Base-by-base conservation (phyloP, 1,140 invertebrate species). In the Probaryconus sp. region DNA sequence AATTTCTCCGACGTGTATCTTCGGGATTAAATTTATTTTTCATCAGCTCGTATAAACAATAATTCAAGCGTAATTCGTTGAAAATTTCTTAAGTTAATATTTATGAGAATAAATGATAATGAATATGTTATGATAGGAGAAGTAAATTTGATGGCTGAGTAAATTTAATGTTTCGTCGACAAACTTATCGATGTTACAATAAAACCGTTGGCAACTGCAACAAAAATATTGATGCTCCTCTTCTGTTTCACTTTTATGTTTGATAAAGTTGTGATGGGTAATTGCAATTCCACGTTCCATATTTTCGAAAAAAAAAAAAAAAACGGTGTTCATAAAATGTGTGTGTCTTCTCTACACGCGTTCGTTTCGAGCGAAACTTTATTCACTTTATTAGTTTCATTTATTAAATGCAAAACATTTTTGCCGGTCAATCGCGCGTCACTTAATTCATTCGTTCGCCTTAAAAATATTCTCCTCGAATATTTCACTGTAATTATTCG, bases 151-250 rank as follows among this genome's bases (percentile, higher is more conserved):
- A 51, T 51, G 18, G 17, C 37, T 24, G 26, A 63, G 37, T 43
- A 51, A 63, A 42, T 51, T 63, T 38, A 16, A 63, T 37, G 28
- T 63, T 51, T 51, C 38, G 11, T 43, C 38, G 28, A n/a, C 17
- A 28, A 64, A 55, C 31, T 55, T 65, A 47, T 53, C 33, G 61
- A 55, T 37, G 61, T 35, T 47, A 37, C 61, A 55, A 65, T 55
- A 65, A 64, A 53, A 65, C 35, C 18, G 28, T 24, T 48, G 21
- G 24, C 45, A 30, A 13, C 31, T 31, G 18, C 24, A 51, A 37
- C 33, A 31, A 50, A n/a, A 63, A 63, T 63, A 63, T 63, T 63
- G 58, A 51, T 51, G 47, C 51, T 63, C 33, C 45, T 50, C 40
- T 63, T 50, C 11, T 17, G 33, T 16, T 33, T 63, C 60, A 50